These are phyloP conservation scores for Anguilla megastoma DNA, from an alignment of 2,797 vertebrate genomes.

Conservation along the genomic window DNA sequence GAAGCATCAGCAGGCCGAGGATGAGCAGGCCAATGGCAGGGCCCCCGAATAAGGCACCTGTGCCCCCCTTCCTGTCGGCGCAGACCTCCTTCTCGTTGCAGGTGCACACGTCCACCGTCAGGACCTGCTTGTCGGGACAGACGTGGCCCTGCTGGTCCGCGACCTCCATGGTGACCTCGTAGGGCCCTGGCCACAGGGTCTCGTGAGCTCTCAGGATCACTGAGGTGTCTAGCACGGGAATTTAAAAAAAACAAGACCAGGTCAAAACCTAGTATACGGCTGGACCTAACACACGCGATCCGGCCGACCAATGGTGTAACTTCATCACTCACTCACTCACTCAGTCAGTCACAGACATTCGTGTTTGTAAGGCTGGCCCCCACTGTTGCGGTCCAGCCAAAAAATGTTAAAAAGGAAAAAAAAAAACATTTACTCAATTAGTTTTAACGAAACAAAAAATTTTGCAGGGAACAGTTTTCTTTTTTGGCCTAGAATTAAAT, in stretches of 20 bases:
- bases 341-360: too few species aligned
- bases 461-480: background rate
- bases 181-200: slow-evolving; percentile 63
- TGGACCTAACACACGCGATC: too few species aligned
- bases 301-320: too few species aligned
- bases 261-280: too few species aligned
- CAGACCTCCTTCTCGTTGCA: slow-evolving; percentile 56
- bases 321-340: too few species aligned
- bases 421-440: background rate
- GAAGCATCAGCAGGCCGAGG: slow-evolving; percentile 55
- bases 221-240: slow-evolving; percentile 58
- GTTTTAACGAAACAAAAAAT: background rate
- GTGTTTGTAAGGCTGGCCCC: too few species aligned
- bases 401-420: background rate
- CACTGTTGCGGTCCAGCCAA: too few species aligned
- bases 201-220: slow-evolving; percentile 58
- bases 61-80: fast-evolving
- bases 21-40: slow-evolving; percentile 62
- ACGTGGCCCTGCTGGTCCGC: slow-evolving; percentile 62
- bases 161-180: slow-evolving; percentile 64
- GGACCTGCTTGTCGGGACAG: slow-evolving; percentile 58
- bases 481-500: too few species aligned
- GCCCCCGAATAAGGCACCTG: slow-evolving; percentile 45
- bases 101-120: slow-evolving; percentile 66
- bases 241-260: background rate